phyloP scores from a whole-genome alignment of 1,140 invertebrate genomes.

The Vanessa tameamea region DNA sequence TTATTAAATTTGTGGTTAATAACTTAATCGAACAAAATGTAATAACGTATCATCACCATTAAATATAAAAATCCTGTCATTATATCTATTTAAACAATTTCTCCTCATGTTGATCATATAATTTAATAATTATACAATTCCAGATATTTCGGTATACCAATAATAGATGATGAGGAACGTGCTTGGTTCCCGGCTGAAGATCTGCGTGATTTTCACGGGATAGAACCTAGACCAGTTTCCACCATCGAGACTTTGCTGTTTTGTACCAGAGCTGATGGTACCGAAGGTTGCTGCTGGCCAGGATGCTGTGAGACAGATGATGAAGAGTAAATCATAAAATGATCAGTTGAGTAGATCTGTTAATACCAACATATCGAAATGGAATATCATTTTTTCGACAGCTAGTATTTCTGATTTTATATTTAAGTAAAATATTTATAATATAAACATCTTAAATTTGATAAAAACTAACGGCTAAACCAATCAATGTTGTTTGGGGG shows the following conservation, averaged over 20 bases:
- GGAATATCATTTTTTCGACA: not conserved
- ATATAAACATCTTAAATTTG: too few species aligned
- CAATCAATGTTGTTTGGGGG: too few species aligned
- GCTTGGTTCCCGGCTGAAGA: slow-evolving; percentile 95
- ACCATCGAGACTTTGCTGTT: slow-evolving; percentile 89
- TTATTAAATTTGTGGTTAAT: too few species aligned
- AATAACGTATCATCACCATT: too few species aligned
- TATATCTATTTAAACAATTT: too few species aligned
- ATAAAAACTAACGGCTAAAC: too few species aligned
- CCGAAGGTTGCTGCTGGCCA: slow-evolving; percentile 90
- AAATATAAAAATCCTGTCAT: too few species aligned
- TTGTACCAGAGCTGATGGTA: slow-evolving; percentile 90
- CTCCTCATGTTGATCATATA: too few species aligned
- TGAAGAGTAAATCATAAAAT: slow-evolving; percentile 72
- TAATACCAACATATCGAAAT: slow-evolving; percentile 2
- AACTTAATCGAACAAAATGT: too few species aligned
- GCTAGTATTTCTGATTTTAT: not conserved
- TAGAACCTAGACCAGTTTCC: slow-evolving; percentile 86
- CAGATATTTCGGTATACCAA: slow-evolving; percentile 88
- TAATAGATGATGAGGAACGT: slow-evolving; percentile 94
- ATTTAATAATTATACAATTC: slow-evolving; percentile 14
- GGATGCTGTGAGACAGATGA: slow-evolving; percentile 85
- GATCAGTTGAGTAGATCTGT: not conserved
- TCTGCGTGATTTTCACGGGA: slow-evolving; percentile 92
- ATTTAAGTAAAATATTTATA: not conserved